Evolutionary conservation across 2,797 vertebrate species (phyloP), one percentile per base, ranked within the genome.

Genomic region (Corythornis leucogaster): DNA sequence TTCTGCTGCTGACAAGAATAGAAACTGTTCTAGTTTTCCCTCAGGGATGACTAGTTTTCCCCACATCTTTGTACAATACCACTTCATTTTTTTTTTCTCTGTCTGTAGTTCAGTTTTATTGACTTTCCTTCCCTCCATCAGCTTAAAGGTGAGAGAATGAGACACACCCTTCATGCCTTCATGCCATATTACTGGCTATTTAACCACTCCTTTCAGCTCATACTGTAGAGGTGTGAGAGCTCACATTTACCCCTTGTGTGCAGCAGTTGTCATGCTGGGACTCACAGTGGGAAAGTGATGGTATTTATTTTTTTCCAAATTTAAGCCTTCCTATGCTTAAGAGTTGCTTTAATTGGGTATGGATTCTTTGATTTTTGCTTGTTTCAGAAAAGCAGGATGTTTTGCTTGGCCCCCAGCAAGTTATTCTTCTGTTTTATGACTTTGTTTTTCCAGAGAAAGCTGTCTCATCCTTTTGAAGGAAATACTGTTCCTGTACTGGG

Each of bases 231-330:
- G 33, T 19, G 7, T 9, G 11, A 66, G 67, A 63, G 12, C 40
- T 86, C 33, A 20, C 28, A 15, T 7, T 54, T 58, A n/a, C 31
- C 28, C 35, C 14, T 70, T 0, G 0, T 19, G 25, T 25, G 25
- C 21, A 69, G 55, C 19, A 31, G 64, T 38, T 53, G 19, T 43
- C 61, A 31, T 17, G 26, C n/a, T 61, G 54, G 28, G 12, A 73
- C 87, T 68, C 22, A 40, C 66, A 79, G 18, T 30, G 9, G 12
- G 24, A 9, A 85, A 71, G 3, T 3, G 3, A 17, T 33, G 10
- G 26, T 53, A 70, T 53, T 78, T 69, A 21, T 43, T 70, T 76
- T 74, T 83, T 55, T n/a, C 12, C 12, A 57, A 22, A 54, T 62
- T 38, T 46, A 71, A 90, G 28, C n/a, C 18, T 91, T 25, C 17